Evolutionary conservation across 2,888 invertebrate genomes (phyloP), one percentile per base, ranked within the genome.

Genomic region (Orthosia incerta): DNA sequence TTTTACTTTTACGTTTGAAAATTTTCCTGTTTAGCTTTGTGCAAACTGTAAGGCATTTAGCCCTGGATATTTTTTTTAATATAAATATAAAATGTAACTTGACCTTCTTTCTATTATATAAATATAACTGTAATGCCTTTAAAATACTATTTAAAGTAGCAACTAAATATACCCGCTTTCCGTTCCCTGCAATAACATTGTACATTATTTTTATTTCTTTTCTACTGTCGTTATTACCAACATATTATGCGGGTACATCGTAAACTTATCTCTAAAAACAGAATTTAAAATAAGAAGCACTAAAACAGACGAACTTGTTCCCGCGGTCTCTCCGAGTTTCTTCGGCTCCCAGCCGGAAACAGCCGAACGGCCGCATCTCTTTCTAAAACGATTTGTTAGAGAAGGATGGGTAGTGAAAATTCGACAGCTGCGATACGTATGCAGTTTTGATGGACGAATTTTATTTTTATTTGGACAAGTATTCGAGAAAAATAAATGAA

Each of bases 381-480:
- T 45, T 89, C 76, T 72, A 50, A 68, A 46, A n/a, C 39, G 16
- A 45, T 23, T 61, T 26, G 70, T 60, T 50, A 51, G 79, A 83
- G 15, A 76, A 78, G 48, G 77, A 65, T 31, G 3, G 61, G 63
- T 64, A 60, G 56, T 46, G 16, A 72, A n/a, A 83, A 74, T 80
- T 80, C 71, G 84, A 83, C 89, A 86, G 88, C 86, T 88, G 89
- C 85, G 70, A 59, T 66, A 73, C 66, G 70, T 71, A 51, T 68
- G 76, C 81, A 75, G 59, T 73, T 82, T 74, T 76, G 82, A 81
- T 67, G 77, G 57, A 71, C 31, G 64, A 65, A 16, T 65, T 73
- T 78, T 72, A 66, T 79, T 85, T 79, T 69, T 76, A 65, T 73
- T 76, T 64, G 39, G 4, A 20, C 1, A 45, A 61, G 72, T 61